Percentiles rank a stretch among this genome's conserved stretches.
These are phyloP conservation scores for Cataglyphis hispanica DNA, from an alignment of 1,140 invertebrate species.

Conservation along the genomic window DNA sequence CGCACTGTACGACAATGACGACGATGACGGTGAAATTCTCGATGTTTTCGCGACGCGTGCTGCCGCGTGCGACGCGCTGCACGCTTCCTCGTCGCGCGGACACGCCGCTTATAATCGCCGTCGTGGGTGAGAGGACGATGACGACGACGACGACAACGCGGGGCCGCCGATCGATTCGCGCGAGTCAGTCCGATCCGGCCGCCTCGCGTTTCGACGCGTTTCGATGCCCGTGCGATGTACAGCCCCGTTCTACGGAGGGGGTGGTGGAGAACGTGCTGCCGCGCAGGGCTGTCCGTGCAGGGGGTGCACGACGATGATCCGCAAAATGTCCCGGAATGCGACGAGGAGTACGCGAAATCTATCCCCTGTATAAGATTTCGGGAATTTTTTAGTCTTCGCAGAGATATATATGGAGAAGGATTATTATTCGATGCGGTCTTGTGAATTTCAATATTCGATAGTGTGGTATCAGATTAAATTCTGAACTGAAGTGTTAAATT, in stretches of 20 bases:
- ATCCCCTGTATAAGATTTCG: neutral
- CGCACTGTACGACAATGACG: neutral
- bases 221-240: constrained; percentile 72
- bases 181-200: constrained; percentile 72
- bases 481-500: too few species aligned
- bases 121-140: constrained; percentile 40
- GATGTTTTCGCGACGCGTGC: constrained; percentile 57
- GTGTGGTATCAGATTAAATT: too few species aligned
- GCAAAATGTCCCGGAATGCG: constrained; percentile 22
- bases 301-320: neutral
- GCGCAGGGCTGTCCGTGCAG: constrained; percentile 34
- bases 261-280: constrained; percentile 45
- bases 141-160: constrained; percentile 62
- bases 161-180: constrained; percentile 72
- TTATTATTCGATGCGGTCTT: too few species aligned
- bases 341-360: neutral
- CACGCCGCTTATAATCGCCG: constrained; percentile 47
- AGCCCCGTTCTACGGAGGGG: constrained; percentile 29
- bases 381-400: neutral
- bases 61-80: constrained; percentile 64
- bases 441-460: too few species aligned
- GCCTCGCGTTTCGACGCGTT: constrained; percentile 74
- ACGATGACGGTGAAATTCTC: constrained; percentile 6
- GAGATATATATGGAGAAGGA: too few species aligned
- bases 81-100: constrained; percentile 70